Percentiles rank a stretch among this genome's conserved stretches.
Evolutionary conservation across 2,888 invertebrate species (phyloP).

Genomic region (Cheilosia scutellata): DNA sequence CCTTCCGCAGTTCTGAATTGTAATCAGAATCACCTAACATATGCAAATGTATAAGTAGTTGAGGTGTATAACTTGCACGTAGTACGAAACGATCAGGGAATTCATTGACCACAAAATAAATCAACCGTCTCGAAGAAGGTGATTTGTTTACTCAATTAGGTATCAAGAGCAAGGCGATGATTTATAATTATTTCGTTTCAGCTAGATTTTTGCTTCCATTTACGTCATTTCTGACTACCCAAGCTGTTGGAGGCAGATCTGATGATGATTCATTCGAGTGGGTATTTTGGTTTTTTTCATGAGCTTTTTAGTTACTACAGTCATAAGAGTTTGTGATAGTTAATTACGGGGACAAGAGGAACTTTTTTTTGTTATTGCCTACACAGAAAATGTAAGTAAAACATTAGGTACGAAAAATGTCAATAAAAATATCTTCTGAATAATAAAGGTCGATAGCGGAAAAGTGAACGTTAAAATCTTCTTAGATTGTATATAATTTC

Average conservation of each 20-base stretch:
- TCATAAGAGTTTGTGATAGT: not conserved
- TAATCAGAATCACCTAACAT: too few relatives aligned
- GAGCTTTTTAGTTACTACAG: not conserved
- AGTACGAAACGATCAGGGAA: not conserved
- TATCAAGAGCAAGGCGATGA: slow-evolving; percentile 13
- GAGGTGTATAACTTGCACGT: not conserved
- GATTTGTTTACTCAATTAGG: slow-evolving; percentile 20
- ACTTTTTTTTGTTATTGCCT: not conserved
- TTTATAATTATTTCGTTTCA: slow-evolving; percentile 7
- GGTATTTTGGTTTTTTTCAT: not conserved
- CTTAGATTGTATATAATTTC: too few relatives aligned
- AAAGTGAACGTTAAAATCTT: too few relatives aligned
- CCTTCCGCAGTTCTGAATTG: too few relatives aligned
- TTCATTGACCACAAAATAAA: slow-evolving; percentile 7
- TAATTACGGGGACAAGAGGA: not conserved
- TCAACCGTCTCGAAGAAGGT: not conserved
- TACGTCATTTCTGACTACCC: not conserved
- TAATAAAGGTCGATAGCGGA: too few relatives aligned
- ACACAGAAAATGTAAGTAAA: too few relatives aligned
- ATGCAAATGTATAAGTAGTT: not conserved
- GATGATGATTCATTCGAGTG: not conserved
- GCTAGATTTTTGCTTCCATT: not conserved
- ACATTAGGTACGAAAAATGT: too few relatives aligned
- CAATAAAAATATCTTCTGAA: too few relatives aligned
- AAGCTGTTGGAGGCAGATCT: too few relatives aligned